phyloP scores from a whole-genome alignment of 1,140 invertebrate species.

The Pseudomyrmex gracilis region DNA sequence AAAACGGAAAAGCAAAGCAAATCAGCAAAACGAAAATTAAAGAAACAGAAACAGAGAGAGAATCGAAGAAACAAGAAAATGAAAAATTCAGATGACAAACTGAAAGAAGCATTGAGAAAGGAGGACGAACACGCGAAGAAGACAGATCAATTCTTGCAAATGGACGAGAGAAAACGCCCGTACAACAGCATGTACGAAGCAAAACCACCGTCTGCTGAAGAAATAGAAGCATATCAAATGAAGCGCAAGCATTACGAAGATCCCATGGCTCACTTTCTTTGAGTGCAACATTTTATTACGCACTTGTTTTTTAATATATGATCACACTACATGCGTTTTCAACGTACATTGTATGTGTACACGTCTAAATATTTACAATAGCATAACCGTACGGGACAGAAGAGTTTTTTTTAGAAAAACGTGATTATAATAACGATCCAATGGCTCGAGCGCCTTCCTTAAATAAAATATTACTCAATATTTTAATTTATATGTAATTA shows the following conservation, averaged over 20 bases:
- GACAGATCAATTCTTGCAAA: constrained; percentile 88
- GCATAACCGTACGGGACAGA: too few species aligned
- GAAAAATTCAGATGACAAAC: constrained; percentile 84
- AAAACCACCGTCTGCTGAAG: constrained; percentile 94
- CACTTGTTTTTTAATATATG: too few species aligned
- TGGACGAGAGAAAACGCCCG: constrained; percentile 95
- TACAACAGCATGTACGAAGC: constrained; percentile 96
- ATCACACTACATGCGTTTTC: too few species aligned
- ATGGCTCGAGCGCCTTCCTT: too few species aligned
- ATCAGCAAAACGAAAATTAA: constrained; percentile 86
- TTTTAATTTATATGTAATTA: too few species aligned
- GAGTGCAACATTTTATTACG: not conserved
- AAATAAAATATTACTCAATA: too few species aligned
- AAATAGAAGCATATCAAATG: constrained; percentile 97
- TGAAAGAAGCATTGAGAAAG: constrained; percentile 88
- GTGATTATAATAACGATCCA: too few species aligned
- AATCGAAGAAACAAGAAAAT: constrained; percentile 90
- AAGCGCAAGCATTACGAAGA: constrained; percentile 94
- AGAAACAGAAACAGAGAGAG: constrained; percentile 88
- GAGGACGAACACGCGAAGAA: constrained; percentile 88
- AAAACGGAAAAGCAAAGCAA: constrained; percentile 76
- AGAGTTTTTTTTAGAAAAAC: too few species aligned
- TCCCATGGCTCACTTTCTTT: constrained; percentile 93
- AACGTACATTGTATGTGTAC: too few species aligned
- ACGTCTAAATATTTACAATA: too few species aligned